These are phyloP conservation scores for Oopsacas minuta DNA, from an alignment of 37 sponge, comb jelly and placozoan species.

Conservation along the genomic window DNA sequence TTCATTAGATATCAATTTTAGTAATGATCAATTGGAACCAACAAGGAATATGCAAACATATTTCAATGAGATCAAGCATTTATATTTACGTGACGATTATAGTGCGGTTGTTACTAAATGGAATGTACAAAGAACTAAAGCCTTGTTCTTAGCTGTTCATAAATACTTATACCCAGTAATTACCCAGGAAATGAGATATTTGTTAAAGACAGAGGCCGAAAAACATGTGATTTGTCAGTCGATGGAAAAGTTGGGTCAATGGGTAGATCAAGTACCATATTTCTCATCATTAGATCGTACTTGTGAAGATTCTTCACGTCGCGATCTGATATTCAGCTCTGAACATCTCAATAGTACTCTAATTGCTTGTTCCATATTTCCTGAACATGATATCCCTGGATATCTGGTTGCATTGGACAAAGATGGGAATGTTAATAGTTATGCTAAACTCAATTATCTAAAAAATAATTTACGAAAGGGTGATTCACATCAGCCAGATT, in stretches of 20 bases:
- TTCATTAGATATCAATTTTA: background rate
- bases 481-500: background rate
- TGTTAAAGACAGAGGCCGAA: constrained; percentile 65
- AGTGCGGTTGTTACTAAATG: constrained; percentile 78
- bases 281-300: background rate
- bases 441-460: background rate
- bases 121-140: constrained; percentile 80
- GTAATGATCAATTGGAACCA: background rate
- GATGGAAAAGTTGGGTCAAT: background rate
- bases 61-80: constrained; percentile 72
- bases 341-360: background rate
- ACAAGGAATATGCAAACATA: constrained; percentile 26
- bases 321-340: background rate
- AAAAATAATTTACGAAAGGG: background rate
- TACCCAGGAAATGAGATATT: constrained; percentile 60
- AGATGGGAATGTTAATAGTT: background rate
- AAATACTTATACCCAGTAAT: constrained; percentile 76
- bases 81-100: constrained; percentile 83
- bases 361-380: background rate
- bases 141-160: constrained; percentile 60
- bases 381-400: background rate
- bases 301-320: background rate
- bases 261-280: background rate
- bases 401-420: background rate
- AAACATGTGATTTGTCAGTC: constrained; percentile 40